These are phyloP conservation scores for Gracilinanus agilis DNA, from an alignment of 2,113 vertebrate species.

Conservation along the genomic window DNA sequence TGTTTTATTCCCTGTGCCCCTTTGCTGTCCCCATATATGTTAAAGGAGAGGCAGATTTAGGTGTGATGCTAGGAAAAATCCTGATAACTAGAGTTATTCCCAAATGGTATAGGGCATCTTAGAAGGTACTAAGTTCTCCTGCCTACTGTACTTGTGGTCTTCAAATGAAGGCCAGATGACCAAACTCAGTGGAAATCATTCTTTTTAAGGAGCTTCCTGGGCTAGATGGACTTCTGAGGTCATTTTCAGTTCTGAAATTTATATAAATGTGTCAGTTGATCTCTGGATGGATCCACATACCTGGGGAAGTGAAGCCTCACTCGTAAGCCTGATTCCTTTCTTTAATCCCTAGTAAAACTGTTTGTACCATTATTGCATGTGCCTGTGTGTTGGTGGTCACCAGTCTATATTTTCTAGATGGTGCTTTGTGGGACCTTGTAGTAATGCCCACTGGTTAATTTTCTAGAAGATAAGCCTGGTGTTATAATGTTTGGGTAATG, in stretches of 20 bases:
- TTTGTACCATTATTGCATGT: not conserved
- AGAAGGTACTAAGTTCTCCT: not conserved
- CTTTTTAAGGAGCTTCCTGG: not conserved
- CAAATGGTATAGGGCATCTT: not conserved
- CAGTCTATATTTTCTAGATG: not conserved
- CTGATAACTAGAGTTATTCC: not conserved
- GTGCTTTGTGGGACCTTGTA: not conserved
- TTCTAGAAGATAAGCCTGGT: not conserved
- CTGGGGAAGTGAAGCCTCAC: not conserved
- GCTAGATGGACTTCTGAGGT: not conserved
- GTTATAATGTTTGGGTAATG: not conserved
- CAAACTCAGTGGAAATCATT: not conserved
- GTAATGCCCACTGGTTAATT: not conserved
- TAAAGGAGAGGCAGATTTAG: not conserved
- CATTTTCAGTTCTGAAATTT: not conserved
- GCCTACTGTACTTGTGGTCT: not conserved
- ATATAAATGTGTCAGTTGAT: not conserved
- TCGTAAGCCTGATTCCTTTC: not conserved
- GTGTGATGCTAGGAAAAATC: not conserved
- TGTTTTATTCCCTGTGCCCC: no score
- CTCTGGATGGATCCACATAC: not conserved
- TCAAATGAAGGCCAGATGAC: not conserved
- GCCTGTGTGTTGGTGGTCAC: not conserved
- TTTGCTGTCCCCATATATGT: not conserved
- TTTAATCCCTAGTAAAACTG: not conserved